phyloP scores from a whole-genome alignment of 2,888 invertebrate species.

The Drosophila percnosoma region DNA sequence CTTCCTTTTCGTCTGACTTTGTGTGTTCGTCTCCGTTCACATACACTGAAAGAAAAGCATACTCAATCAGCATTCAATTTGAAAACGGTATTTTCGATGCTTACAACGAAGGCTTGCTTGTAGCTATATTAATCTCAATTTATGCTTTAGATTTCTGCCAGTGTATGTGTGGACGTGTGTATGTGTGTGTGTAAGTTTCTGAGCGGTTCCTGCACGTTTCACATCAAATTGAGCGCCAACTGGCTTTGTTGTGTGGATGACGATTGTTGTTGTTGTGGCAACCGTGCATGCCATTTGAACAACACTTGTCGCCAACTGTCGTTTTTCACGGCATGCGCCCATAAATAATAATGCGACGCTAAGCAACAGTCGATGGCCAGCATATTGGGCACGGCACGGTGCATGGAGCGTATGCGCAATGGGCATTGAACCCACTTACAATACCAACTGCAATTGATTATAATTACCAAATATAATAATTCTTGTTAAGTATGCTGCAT shows the following conservation, averaged over 20 bases:
- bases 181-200: conserved; percentile 24
- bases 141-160: not conserved
- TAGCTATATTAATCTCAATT: too few species aligned
- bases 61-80: too few species aligned
- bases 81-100: too few species aligned
- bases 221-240: conserved; percentile 75
- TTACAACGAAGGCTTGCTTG: too few species aligned
- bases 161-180: conserved; percentile 1
- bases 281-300: conserved; percentile 73
- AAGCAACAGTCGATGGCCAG: conserved; percentile 52
- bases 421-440: not conserved
- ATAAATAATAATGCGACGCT: conserved; percentile 72
- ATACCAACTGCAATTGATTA: not conserved
- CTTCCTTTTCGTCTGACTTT: conserved; percentile 46
- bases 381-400: conserved; percentile 45
- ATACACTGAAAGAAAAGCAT: not conserved
- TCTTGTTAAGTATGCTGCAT: not conserved
- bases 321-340: conserved; percentile 76
- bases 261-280: conserved; percentile 68
- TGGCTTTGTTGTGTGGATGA: conserved; percentile 59
- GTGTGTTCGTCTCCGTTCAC: not conserved
- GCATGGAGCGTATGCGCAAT: not conserved
- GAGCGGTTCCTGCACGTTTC: conserved; percentile 70
- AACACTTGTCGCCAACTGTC: conserved; percentile 77
- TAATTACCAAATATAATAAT: not conserved